These are phyloP conservation scores for Bathynomus jamesi DNA, from an alignment of 1,140 invertebrate genomes.

Conservation along the genomic window DNA sequence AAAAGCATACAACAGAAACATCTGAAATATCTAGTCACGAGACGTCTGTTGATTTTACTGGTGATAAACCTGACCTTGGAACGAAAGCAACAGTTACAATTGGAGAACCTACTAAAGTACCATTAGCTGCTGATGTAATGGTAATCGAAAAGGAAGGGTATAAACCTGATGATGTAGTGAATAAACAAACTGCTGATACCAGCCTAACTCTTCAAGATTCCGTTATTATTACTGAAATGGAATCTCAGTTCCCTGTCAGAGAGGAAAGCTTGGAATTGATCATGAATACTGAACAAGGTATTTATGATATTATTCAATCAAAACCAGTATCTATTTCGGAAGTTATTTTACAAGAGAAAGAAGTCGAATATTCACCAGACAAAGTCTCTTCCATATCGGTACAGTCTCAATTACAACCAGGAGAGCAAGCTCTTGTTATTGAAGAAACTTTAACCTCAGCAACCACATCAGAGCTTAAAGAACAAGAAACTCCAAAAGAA, in stretches of 20 bases:
- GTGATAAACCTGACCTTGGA: background rate
- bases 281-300: slow-evolving; percentile 21
- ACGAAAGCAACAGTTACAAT: slow-evolving; percentile 22
- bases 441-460: slow-evolving; percentile 18
- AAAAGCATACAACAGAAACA: slow-evolving; percentile 15
- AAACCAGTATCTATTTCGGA: slow-evolving; percentile 42
- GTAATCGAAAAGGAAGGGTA: slow-evolving; percentile 19
- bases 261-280: slow-evolving; percentile 9
- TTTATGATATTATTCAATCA: slow-evolving; percentile 14
- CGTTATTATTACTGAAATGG: slow-evolving; percentile 45
- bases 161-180: slow-evolving; percentile 40
- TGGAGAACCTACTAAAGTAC: slow-evolving; percentile 20
- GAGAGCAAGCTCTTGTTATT: slow-evolving; percentile 18
- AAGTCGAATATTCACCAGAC: slow-evolving; percentile 49
- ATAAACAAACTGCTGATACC: slow-evolving; percentile 44
- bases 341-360: slow-evolving; percentile 44
- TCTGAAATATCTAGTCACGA: slow-evolving; percentile 26
- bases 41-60: slow-evolving; percentile 8
- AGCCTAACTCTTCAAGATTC: slow-evolving; percentile 55
- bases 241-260: slow-evolving; percentile 10
- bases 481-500: slow-evolving; percentile 4
- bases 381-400: slow-evolving; percentile 33
- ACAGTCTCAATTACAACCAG: slow-evolving; percentile 7
- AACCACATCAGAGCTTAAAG: slow-evolving; percentile 14
- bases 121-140: slow-evolving; percentile 20